A percentile compares a stretch with the other conserved stretches of the same genome.
phyloP scores from a whole-genome alignment of 1,140 invertebrate genomes.

The Subanguina moxae region DNA sequence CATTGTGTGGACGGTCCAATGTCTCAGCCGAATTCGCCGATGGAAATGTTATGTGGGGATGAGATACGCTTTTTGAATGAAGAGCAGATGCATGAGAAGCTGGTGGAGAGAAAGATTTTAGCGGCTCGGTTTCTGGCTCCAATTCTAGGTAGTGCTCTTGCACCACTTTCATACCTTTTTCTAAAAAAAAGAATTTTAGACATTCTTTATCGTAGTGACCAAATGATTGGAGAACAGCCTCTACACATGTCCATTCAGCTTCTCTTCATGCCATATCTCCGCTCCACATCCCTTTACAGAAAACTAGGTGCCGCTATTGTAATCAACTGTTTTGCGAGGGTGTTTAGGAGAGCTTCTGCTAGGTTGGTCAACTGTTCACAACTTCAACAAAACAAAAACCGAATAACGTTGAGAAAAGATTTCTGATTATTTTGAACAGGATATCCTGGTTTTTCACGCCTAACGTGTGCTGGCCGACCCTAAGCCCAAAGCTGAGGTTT shows the following conservation, averaged over 20 bases:
- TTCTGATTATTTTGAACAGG: too few relatives aligned
- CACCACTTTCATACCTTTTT: background rate
- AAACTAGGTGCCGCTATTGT: slow-evolving; percentile 42
- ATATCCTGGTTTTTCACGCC: too few relatives aligned
- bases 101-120: slow-evolving; percentile 41
- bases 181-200: slow-evolving; percentile 21
- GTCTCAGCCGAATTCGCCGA: slow-evolving; percentile 12
- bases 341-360: slow-evolving; percentile 10
- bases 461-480: too few relatives aligned
- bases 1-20: slow-evolving; percentile 33
- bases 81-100: slow-evolving; percentile 8
- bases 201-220: slow-evolving; percentile 24
- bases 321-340: slow-evolving; percentile 7
- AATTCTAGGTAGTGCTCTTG: background rate
- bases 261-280: slow-evolving; percentile 43
- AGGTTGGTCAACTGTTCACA: background rate
- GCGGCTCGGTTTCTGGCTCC: slow-evolving; percentile 48
- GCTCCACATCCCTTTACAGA: slow-evolving; percentile 41
- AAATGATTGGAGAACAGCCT: slow-evolving; percentile 30
- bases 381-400: too few relatives aligned
- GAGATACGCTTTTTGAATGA: slow-evolving; percentile 45
- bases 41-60: slow-evolving; percentile 41
- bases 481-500: too few relatives aligned
- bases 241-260: slow-evolving; percentile 37
- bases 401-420: too few relatives aligned